A percentile compares a stretch with the other conserved stretches of the same genome.
Conservation (phyloP, 2,797 vertebrate genomes). For the Hemibagrus guttatus region DNA sequence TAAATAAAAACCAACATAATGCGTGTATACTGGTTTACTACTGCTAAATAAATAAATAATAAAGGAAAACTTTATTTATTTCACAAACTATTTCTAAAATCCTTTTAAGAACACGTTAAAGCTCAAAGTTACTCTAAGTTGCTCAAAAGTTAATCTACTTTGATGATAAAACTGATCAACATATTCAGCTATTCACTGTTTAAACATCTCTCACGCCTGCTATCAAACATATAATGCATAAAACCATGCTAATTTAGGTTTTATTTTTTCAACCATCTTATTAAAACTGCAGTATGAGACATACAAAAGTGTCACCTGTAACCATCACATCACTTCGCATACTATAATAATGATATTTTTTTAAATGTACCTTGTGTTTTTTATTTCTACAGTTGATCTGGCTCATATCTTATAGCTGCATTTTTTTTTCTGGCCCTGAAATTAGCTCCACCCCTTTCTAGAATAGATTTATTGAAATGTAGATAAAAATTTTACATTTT, state of each 20-base stretch:
- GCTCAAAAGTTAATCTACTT: neutral
- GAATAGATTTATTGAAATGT: neutral
- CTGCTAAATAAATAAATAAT: neutral
- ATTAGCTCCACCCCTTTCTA: neutral
- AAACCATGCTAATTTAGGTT: neutral
- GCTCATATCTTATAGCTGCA: neutral
- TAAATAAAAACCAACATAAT: neutral
- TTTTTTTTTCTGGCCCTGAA: constrained; percentile 1
- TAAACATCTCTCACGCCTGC: neutral
- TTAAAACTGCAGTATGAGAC: neutral
- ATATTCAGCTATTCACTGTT: neutral
- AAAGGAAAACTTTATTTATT: too few relatives aligned
- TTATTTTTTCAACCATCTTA: neutral
- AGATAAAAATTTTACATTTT: too few relatives aligned
- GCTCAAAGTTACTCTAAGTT: neutral
- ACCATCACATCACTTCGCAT: neutral
- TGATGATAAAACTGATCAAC: neutral
- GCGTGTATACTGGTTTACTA: neutral
- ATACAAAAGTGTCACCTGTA: neutral
- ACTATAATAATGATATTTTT: neutral
- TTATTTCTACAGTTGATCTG: neutral
- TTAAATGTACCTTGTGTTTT: neutral
- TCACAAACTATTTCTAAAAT: neutral
- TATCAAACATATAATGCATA: neutral
- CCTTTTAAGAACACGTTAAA: neutral